These are phyloP conservation scores for Atta cephalotes DNA, from an alignment of 1,140 invertebrate genomes.

Conservation along the genomic window DNA sequence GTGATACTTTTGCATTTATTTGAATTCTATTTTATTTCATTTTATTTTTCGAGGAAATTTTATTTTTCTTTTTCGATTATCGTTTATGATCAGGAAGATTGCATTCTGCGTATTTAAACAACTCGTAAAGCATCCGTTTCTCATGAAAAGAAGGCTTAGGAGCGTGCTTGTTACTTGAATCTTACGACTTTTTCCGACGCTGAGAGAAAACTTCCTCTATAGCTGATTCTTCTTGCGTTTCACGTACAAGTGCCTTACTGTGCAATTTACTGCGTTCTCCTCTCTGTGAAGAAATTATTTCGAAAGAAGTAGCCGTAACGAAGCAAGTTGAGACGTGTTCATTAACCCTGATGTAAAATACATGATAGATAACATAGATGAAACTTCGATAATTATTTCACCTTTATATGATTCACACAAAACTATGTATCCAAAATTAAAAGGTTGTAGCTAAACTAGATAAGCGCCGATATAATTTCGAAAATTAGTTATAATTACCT, in stretches of 20 bases:
- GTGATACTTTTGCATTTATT: neutral
- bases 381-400: slow-evolving; percentile 2
- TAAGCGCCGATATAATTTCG: neutral
- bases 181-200: neutral
- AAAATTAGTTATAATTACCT: slow-evolving; percentile 17
- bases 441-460: neutral
- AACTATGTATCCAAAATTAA: neutral
- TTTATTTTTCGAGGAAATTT: neutral
- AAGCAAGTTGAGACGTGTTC: slow-evolving; percentile 22
- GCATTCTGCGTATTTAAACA: neutral
- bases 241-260: neutral
- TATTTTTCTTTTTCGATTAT: neutral
- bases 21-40: slow-evolving; percentile 14
- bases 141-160: neutral
- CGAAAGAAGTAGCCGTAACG: slow-evolving; percentile 12
- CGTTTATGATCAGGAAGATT: neutral
- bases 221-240: slow-evolving; percentile 13
- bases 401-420: neutral
- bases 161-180: slow-evolving; percentile 5
- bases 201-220: slow-evolving; percentile 20
- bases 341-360: neutral
- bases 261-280: neutral
- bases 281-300: neutral
- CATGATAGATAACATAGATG: neutral
- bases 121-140: neutral